phyloP scores from a whole-genome alignment of 2,888 invertebrate genomes.

The Chaetogeoica ovagalla region DNA sequence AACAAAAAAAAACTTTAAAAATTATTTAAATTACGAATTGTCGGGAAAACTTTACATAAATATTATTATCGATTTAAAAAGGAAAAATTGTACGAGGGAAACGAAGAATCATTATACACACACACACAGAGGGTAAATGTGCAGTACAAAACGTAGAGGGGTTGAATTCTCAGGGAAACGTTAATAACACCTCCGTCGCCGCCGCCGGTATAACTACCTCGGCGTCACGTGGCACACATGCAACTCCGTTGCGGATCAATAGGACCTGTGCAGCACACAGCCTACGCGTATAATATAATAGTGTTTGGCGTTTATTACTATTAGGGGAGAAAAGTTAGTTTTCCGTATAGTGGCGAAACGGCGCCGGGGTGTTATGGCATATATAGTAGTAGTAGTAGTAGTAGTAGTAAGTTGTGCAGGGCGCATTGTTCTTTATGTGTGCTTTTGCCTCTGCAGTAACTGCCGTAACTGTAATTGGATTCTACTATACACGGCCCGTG shows the following conservation, averaged over 20 bases:
- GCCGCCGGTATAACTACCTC: conserved; percentile 34
- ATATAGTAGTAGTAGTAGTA: too few species aligned
- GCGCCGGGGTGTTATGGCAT: background rate
- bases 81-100: background rate
- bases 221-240: conserved; percentile 45
- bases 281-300: conserved; percentile 41
- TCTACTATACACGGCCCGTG: conserved; percentile 36
- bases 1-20: background rate
- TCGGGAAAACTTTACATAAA: background rate
- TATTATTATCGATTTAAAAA: conserved; percentile 16
- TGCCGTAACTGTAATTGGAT: conserved; percentile 51
- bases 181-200: conserved; percentile 41
- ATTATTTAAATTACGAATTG: background rate
- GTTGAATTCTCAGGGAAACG: conserved; percentile 27
- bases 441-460: conserved; percentile 27
- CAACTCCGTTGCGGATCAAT: conserved; percentile 45
- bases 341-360: conserved; percentile 2
- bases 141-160: conserved; percentile 26
- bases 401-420: background rate
- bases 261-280: conserved; percentile 29
- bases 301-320: conserved; percentile 51
- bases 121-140: background rate
- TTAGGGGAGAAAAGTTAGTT: conserved; percentile 52
- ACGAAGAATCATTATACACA: conserved; percentile 8
- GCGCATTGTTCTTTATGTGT: conserved; percentile 50